Base-by-base conservation (phyloP, 2,888 invertebrate species). In the Apotomis turbidana region DNA sequence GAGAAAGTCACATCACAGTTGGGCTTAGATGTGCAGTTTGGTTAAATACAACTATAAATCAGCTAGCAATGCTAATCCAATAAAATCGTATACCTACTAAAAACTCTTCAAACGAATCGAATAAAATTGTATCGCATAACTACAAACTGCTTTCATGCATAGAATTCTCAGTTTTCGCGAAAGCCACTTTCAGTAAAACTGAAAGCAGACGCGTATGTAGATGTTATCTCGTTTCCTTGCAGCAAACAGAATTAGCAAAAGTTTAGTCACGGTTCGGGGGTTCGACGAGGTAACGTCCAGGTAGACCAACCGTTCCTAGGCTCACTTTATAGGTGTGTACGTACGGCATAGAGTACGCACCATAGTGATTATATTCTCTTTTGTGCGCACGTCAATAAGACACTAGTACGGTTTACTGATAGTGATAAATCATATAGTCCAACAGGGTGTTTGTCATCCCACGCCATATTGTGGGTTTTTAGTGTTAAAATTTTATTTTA, bases 121-220 rank as follows among this genome's bases (percentile, higher is more conserved):
- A 12, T 36, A 58, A 12, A 44, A 57, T 57, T 5, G 5, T 38
- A 38, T 5, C 13, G 8, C 49, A 51, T 46, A 63, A 36, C 51
- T 13, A 41, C 36, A 10, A 15, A 60, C 59, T 49, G 49, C 49
- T 49, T 66, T 64, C 60, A 60, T 68, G 61, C n/a, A 66, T 41
- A 54, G 9, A 10, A 36, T 46, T 67, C 38, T 68, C 15, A n/a
- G 38, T 15, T 44, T 52, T 54, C 70, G 64, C 52, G 70, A 66
- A 70, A 70, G 70, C 64, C 13, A 54, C 64, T 70, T 70, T 70
- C 64, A 70, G 70, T 38, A 55, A 15, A 71, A 58, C 57, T 71
- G 67, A 58, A 58, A 64, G 58, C 44, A 64, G 51, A 27, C 13
- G 8, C 3, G 13, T 49, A 49, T 51, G 63, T 38, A 51, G 71